Percentiles rank a stretch among this genome's conserved stretches.
phyloP scores from a whole-genome alignment of 2,113 vertebrate species.

The Sorex fumeus region DNA sequence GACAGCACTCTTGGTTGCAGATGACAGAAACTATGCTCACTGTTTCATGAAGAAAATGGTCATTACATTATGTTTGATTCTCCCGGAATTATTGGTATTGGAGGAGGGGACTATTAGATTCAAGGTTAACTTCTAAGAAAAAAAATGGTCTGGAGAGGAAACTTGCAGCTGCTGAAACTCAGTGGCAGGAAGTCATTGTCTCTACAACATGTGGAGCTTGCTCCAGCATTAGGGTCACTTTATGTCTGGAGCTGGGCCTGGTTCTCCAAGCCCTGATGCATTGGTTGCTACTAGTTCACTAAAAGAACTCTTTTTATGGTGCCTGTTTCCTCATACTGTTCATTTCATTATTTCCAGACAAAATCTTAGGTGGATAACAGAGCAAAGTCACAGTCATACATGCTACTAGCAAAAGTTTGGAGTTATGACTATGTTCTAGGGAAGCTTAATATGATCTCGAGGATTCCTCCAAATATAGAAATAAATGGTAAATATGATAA shows the following conservation, averaged over 20 bases:
- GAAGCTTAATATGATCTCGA: neutral
- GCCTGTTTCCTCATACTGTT: neutral
- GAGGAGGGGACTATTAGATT: neutral
- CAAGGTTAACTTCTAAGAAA: constrained; percentile 50
- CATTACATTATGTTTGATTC: neutral
- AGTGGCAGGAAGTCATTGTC: neutral
- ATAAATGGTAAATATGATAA: neutral
- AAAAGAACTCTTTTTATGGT: neutral
- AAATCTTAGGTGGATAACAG: neutral
- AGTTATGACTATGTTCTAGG: neutral
- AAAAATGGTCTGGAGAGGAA: constrained; percentile 40
- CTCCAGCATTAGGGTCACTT: neutral
- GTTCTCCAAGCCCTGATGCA: neutral
- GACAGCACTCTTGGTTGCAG: neutral
- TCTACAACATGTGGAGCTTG: neutral
- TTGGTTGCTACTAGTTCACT: neutral
- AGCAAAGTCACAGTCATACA: neutral
- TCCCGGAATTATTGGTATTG: neutral
- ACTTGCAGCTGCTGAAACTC: neutral
- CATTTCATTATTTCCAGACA: neutral
- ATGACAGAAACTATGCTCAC: constrained; percentile 7
- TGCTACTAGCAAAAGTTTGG: neutral
- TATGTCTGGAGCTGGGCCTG: neutral
- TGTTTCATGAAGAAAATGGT: constrained; percentile 49
- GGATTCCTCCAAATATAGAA: neutral